phyloP scores from a whole-genome alignment of 1,140 invertebrate species.

The Diuraphis noxia region DNA sequence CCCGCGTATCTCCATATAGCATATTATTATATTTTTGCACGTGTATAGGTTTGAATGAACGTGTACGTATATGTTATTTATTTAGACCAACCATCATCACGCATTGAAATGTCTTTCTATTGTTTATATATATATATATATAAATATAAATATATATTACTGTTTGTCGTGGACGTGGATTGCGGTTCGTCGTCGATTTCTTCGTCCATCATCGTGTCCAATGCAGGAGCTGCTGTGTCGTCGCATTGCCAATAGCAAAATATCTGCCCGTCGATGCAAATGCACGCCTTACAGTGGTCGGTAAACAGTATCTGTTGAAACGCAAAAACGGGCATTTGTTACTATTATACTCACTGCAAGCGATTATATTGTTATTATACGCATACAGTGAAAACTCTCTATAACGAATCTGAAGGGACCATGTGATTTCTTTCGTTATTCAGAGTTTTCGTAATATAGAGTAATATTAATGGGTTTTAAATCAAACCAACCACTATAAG shows the following conservation, averaged over 20 bases:
- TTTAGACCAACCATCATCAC: background rate
- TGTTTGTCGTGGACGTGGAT: background rate
- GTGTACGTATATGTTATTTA: background rate
- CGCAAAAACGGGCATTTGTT: background rate
- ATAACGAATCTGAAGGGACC: no score
- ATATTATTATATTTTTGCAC: background rate
- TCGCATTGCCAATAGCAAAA: constrained; percentile 52
- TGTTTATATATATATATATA: background rate
- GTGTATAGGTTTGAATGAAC: background rate
- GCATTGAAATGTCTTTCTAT: background rate
- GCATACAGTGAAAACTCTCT: no score
- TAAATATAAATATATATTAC: background rate
- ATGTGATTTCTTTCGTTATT: no score
- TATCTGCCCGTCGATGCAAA: constrained; percentile 48
- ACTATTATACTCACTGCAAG: no score
- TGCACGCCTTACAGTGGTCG: constrained; percentile 35
- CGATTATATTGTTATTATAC: no score
- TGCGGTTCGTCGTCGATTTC: background rate
- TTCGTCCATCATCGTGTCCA: background rate
- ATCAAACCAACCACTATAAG: no score
- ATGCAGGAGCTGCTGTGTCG: background rate
- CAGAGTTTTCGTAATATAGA: no score
- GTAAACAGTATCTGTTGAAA: constrained; percentile 45
- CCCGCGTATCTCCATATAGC: background rate
- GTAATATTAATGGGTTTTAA: no score